Percentiles rank a stretch among this genome's conserved stretches.
Evolutionary conservation across 2,113 vertebrate species (phyloP).

Genomic region (Oryzias woworae): DNA sequence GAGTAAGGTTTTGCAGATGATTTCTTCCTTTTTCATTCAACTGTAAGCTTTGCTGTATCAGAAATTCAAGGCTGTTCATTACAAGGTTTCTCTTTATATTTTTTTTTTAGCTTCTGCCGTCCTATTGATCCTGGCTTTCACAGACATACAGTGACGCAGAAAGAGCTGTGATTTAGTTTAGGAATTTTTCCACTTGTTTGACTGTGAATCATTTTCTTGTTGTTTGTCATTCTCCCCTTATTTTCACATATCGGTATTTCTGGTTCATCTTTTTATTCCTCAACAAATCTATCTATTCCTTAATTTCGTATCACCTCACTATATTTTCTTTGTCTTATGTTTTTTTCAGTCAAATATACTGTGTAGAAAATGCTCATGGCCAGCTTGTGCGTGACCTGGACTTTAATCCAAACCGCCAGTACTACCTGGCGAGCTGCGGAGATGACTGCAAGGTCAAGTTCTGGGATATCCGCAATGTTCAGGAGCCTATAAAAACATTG

Average conservation of each 20-base stretch:
- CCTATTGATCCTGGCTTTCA: constrained; percentile 69
- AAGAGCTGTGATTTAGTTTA: constrained; percentile 64
- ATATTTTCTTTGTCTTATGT: constrained; percentile 8
- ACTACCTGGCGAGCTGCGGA: constrained; percentile 96
- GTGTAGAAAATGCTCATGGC: constrained; percentile 96
- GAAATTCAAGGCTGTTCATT: constrained; percentile 49
- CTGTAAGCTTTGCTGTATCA: constrained; percentile 39
- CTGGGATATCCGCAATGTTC: constrained; percentile 92
- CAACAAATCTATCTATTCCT: background rate
- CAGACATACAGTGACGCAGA: constrained; percentile 56
- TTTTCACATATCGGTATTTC: constrained; percentile 13
- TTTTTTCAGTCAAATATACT: constrained; percentile 91
- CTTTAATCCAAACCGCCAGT: constrained; percentile 99
- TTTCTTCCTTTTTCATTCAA: constrained; percentile 28
- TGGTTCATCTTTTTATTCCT: constrained; percentile 13
- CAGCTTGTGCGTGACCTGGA: constrained; percentile 98
- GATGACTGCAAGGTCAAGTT: constrained; percentile 99
- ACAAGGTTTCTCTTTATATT: constrained; percentile 57
- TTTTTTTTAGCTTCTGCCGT: constrained; percentile 39
- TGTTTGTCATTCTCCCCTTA: constrained; percentile 11
- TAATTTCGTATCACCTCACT: constrained; percentile 16
- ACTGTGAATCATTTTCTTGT: constrained; percentile 41
- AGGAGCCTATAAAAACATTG: constrained; percentile 89
- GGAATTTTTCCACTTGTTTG: constrained; percentile 46
- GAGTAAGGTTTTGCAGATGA: constrained; percentile 3